These are phyloP conservation scores for Drosophila saltans DNA, from an alignment of 1,140 invertebrate species.

Conservation along the genomic window DNA sequence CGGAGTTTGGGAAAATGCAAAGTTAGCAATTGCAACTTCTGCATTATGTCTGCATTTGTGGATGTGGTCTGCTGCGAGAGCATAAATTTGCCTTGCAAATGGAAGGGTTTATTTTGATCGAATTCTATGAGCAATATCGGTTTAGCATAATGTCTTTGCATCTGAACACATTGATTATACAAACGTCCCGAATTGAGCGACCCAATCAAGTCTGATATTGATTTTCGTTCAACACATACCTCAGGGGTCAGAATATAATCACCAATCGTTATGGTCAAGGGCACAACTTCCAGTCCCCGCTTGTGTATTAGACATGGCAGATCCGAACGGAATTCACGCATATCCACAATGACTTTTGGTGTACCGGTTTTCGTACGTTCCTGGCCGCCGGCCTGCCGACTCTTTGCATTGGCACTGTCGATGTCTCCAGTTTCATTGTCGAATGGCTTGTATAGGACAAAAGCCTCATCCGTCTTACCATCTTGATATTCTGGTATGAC, in stretches of 20 bases:
- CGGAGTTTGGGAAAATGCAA: conserved; percentile 96
- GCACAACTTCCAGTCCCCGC: conserved; percentile 96
- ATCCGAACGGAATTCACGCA: conserved; percentile 98
- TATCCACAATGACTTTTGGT: conserved; percentile 95
- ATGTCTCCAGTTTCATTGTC: conserved; percentile 44
- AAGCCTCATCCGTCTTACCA: conserved; percentile 90
- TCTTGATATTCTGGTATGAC: conserved; percentile 96
- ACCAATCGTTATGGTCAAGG: conserved; percentile 95
- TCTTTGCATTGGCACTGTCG: conserved; percentile 83
- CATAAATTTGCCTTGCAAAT: conserved; percentile 92
- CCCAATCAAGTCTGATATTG: conserved; percentile 97
- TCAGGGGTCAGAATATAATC: conserved; percentile 99
- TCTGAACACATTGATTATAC: conserved; percentile 96
- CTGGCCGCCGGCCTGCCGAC: conserved; percentile 87
- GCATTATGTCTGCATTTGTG: conserved; percentile 90
- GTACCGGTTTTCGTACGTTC: conserved; percentile 56
- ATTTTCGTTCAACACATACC: conserved; percentile 98
- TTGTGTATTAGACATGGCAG: conserved; percentile 97
- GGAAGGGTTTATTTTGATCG: conserved; percentile 96
- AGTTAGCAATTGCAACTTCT: conserved; percentile 95
- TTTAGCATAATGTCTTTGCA: conserved; percentile 94
- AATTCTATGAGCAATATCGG: conserved; percentile 98
- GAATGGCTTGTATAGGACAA: conserved; percentile 83
- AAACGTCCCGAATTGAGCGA: conserved; percentile 97
- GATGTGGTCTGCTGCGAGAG: conserved; percentile 86